These are phyloP conservation scores for Acrobasis consociella DNA, from an alignment of 2,888 invertebrate species.

Conservation along the genomic window DNA sequence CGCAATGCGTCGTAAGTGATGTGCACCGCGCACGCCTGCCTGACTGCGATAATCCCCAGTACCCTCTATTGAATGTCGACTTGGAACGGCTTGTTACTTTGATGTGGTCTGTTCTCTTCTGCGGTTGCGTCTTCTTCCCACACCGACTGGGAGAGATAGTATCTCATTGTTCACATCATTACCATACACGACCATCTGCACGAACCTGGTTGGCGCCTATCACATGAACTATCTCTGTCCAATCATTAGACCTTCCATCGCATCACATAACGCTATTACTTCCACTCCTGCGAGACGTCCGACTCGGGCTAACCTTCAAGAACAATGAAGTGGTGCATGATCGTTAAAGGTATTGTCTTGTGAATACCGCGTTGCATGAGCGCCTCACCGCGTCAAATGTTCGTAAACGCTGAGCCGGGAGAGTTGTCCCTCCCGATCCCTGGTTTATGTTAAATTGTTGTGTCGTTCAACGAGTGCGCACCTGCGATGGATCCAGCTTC, in stretches of 20 bases:
- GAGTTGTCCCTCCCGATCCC: slow-evolving; percentile 43
- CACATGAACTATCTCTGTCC: slow-evolving; percentile 52
- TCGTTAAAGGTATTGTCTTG: slow-evolving; percentile 49
- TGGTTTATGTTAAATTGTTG: slow-evolving; percentile 34
- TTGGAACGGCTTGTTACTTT: slow-evolving; percentile 65
- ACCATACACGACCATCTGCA: slow-evolving; percentile 65
- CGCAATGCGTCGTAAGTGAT: slow-evolving; percentile 86
- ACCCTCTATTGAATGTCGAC: slow-evolving; percentile 65
- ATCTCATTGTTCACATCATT: slow-evolving; percentile 62
- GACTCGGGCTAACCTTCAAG: slow-evolving; percentile 50
- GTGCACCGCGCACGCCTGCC: slow-evolving; percentile 57
- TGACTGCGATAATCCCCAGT: slow-evolving; percentile 58
- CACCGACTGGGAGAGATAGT: slow-evolving; percentile 68
- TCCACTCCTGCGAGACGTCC: slow-evolving; percentile 49
- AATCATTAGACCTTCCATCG: slow-evolving; percentile 62
- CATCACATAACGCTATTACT: slow-evolving; percentile 60
- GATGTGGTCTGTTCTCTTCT: slow-evolving; percentile 69
- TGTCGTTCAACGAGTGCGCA: slow-evolving; percentile 34
- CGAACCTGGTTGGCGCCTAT: slow-evolving; percentile 63
- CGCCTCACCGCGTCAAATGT: slow-evolving; percentile 49
- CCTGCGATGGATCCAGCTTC: slow-evolving; percentile 39
- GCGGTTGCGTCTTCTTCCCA: slow-evolving; percentile 67
- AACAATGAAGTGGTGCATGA: slow-evolving; percentile 64
- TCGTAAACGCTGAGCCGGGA: slow-evolving; percentile 37
- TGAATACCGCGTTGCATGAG: slow-evolving; percentile 60